These are phyloP conservation scores for Drosophila paranaensis DNA, from an alignment of 2,888 invertebrate genomes.

Conservation along the genomic window DNA sequence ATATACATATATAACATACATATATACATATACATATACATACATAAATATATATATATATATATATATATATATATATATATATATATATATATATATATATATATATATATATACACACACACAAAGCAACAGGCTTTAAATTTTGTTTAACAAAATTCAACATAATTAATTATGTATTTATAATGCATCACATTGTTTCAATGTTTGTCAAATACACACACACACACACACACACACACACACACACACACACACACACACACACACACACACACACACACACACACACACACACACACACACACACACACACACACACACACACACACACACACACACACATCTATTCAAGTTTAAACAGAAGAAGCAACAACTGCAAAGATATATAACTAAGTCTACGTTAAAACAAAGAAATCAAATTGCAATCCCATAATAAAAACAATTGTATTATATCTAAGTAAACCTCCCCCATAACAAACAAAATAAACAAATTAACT, in stretches of 20 bases:
- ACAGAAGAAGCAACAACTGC: slow-evolving; percentile 24
- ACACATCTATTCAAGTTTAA: slow-evolving; percentile 30
- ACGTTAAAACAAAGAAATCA: slow-evolving; percentile 32
- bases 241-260: slow-evolving; percentile 40
- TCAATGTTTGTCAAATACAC: slow-evolving; percentile 29
- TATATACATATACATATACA: background rate
- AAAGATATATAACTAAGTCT: slow-evolving; percentile 31
- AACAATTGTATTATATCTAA: slow-evolving; percentile 79
- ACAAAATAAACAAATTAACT: slow-evolving; percentile 8
- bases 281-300: slow-evolving; percentile 29
- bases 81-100: background rate
- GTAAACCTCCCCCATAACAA: slow-evolving; percentile 19
- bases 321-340: slow-evolving; percentile 33
- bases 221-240: slow-evolving; percentile 5
- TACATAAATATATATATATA: background rate
- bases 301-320: slow-evolving; percentile 32
- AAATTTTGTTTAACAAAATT: slow-evolving; percentile 57
- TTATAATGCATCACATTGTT: slow-evolving; percentile 21
- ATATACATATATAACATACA: slow-evolving; percentile 34
- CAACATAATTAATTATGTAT: slow-evolving; percentile 22
- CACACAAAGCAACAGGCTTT: slow-evolving; percentile 28
- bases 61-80: background rate
- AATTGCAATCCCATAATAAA: slow-evolving; percentile 50
- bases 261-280: slow-evolving; percentile 35
- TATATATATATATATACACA: background rate